phyloP scores from a whole-genome alignment of 2,113 vertebrate species.

The Ibidorhyncha struthersii region DNA sequence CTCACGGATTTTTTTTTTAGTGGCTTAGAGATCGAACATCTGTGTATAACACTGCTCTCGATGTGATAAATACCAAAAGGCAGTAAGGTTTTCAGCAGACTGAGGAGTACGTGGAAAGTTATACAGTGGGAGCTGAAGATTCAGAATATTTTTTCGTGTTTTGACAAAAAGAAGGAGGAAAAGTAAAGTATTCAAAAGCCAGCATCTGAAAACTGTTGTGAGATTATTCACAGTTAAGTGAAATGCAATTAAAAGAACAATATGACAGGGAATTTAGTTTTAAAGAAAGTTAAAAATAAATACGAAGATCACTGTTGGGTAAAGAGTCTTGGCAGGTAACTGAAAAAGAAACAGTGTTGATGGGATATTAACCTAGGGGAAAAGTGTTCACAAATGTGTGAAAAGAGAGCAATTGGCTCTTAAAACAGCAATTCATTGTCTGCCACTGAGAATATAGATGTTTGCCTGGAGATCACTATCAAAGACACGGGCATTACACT shows the following conservation, averaged over 20 bases:
- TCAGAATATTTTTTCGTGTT: background rate
- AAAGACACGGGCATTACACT: background rate
- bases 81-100: background rate
- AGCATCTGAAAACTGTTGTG: background rate
- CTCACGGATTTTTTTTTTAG: no score
- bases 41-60: background rate
- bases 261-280: constrained; percentile 10
- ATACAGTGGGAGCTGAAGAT: background rate
- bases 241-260: constrained; percentile 38
- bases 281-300: constrained; percentile 1
- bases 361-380: background rate
- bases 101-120: background rate
- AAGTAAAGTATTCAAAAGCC: background rate
- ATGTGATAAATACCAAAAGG: background rate
- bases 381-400: background rate
- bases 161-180: background rate
- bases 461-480: background rate
- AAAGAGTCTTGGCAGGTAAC: background rate
- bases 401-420: background rate
- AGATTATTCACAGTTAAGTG: background rate
- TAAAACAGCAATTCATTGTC: background rate
- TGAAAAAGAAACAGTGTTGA: background rate
- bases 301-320: background rate
- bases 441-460: background rate
- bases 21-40: background rate